Evolutionary conservation across 2,888 invertebrate genomes (phyloP).

Genomic region (Hetaerina titia): DNA sequence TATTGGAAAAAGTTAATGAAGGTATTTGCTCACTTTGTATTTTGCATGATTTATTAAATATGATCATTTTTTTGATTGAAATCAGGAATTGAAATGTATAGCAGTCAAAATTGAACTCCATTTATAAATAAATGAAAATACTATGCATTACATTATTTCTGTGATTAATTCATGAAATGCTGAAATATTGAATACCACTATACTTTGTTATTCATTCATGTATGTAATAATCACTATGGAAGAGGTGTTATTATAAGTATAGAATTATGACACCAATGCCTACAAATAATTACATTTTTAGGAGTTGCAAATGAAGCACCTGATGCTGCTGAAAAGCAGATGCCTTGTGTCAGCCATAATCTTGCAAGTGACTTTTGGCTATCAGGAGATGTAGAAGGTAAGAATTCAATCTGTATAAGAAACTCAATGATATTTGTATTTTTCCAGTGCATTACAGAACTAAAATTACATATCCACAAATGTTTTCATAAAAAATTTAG

Average conservation of each 20-base stretch:
- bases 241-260: too few relatives aligned
- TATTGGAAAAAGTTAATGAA: conserved; percentile 79
- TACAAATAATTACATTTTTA: conserved; percentile 44
- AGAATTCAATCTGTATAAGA: background rate
- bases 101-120: background rate
- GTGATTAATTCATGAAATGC: too few relatives aligned
- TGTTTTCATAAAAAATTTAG: background rate
- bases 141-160: background rate
- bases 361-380: conserved; percentile 70
- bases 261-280: background rate
- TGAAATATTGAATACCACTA: too few relatives aligned
- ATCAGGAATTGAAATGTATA: background rate
- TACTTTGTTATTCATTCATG: too few relatives aligned
- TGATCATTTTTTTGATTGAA: background rate
- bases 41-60: background rate
- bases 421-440: background rate
- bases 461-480: background rate
- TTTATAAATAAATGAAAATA: background rate
- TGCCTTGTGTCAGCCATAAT: conserved; percentile 70
- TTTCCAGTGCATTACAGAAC: background rate
- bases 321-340: conserved; percentile 77
- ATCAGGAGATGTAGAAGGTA: conserved; percentile 68
- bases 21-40: conserved; percentile 74
- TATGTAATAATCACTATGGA: too few relatives aligned
- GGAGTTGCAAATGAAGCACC: conserved; percentile 77